phyloP scores from a whole-genome alignment of 1,140 invertebrate species.

The Diploscapter pachys region DNA sequence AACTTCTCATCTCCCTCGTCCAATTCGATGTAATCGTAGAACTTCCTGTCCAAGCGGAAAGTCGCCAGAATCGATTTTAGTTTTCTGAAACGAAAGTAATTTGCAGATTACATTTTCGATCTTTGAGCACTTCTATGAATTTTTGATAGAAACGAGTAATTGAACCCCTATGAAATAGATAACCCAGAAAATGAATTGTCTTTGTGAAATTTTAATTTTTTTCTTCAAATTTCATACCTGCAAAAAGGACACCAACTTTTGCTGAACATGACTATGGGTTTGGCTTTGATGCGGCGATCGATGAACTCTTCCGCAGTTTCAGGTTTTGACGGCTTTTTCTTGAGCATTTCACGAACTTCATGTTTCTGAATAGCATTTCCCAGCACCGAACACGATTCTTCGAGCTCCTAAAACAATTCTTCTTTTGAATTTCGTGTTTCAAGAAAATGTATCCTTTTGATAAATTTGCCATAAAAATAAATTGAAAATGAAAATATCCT shows the following conservation, averaged over 20 bases:
- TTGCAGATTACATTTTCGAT: too few species aligned
- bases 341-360: slow-evolving; percentile 10
- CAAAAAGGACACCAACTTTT: slow-evolving; percentile 12
- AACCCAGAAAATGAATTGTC: too few species aligned
- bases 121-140: too few species aligned
- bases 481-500: slow-evolving; percentile 11
- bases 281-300: slow-evolving; percentile 2
- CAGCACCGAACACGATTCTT: not conserved
- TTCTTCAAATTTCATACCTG: not conserved
- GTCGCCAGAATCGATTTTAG: slow-evolving; percentile 14
- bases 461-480: not conserved
- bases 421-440: slow-evolving; percentile 4
- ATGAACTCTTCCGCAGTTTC: slow-evolving; percentile 10
- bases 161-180: too few species aligned
- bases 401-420: not conserved
- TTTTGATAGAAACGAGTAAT: too few species aligned
- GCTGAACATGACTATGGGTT: slow-evolving; percentile 14
- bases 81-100: slow-evolving; percentile 4
- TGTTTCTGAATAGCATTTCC: slow-evolving; percentile 8
- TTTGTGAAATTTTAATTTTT: too few species aligned
- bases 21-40: slow-evolving; percentile 16
- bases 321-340: slow-evolving; percentile 10
- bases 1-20: slow-evolving; percentile 19
- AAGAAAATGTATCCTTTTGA: not conserved
- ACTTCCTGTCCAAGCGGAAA: slow-evolving; percentile 4